Evolutionary conservation across 2,797 vertebrate genomes (phyloP), one percentile per base, ranked within the genome.

Genomic region (Huso huso): DNA sequence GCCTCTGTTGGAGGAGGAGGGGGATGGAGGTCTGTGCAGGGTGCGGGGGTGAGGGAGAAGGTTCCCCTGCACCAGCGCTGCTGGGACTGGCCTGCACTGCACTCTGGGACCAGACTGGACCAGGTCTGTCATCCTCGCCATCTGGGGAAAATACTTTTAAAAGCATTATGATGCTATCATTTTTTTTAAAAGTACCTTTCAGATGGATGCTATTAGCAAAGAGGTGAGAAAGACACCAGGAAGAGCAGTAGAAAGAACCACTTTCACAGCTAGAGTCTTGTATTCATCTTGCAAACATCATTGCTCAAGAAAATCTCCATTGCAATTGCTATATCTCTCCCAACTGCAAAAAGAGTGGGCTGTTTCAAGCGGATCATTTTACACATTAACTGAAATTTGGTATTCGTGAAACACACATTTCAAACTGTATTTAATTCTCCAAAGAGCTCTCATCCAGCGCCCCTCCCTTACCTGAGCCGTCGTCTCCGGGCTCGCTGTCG

Each of bases 391-490:
- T 23, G 12, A 62, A 12, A 62, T 18, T 11, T 48, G 48, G 4
- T 23, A 6, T 11, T 48, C 1, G 8, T 69, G 23, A 49, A 1
- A 75, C 48, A 23, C 68, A 63, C 57, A 71, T 65, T 12, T 70
- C 18, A 9, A 68, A 60, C 49, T 15, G 10, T 1, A 48, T 67
- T n/a, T 37, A 61, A 2, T 59, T 61, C 13, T 67, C 8, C 18
- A 12, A 51, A 8, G 64, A 51, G 23, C 69, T 62, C 13, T 60
- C 4, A 67, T 18, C 23, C 23, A 2, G 13, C 8, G 64, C 7
- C 6, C 48, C 18, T 6, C 6, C 59, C 78, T 68, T 61, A 91
- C 90, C 90, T 82, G 89, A 91, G 78, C 88, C 90, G 73, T 92
- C 90, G 1, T 91, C 88, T 8, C 81, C 86, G 0, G 73, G 69